Evolutionary conservation across 2,888 invertebrate species (phyloP).

Genomic region (Galeruca laticollis): DNA sequence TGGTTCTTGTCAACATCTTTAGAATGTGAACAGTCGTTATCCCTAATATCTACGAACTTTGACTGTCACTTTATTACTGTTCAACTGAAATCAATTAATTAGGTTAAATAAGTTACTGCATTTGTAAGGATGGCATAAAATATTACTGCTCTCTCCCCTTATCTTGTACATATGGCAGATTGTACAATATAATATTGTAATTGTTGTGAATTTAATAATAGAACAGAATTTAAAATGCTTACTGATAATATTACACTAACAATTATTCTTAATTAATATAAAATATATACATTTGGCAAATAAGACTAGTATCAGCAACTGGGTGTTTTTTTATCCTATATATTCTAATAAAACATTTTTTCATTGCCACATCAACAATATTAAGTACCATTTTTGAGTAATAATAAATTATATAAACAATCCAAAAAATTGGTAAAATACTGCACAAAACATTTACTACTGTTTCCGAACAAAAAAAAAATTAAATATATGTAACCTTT

Average conservation of each 20-base stretch:
- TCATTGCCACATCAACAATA: not conserved
- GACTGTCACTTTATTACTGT: too few relatives aligned
- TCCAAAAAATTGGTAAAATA: not conserved
- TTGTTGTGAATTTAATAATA: not conserved
- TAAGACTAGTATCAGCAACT: constrained; percentile 19
- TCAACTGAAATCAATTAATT: too few relatives aligned
- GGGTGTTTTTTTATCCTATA: not conserved
- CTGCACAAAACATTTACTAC: too few relatives aligned
- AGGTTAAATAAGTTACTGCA: too few relatives aligned
- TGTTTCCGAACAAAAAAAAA: not conserved
- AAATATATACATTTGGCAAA: constrained; percentile 28
- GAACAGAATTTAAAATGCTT: not conserved
- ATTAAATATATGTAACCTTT: not conserved
- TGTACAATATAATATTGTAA: not conserved
- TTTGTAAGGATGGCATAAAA: too few relatives aligned
- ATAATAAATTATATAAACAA: not conserved
- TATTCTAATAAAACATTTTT: not conserved
- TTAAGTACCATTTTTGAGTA: not conserved
- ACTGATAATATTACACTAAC: not conserved
- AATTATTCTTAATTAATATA: not conserved
- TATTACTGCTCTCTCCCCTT: too few relatives aligned
- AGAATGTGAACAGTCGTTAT: too few relatives aligned
- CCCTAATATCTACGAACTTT: too few relatives aligned
- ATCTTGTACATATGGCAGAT: too few relatives aligned
- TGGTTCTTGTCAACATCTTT: too few relatives aligned